Evolutionary conservation across 1,140 invertebrate species (phyloP), one percentile per base, ranked within the genome.

Genomic region (Mercenaria mercenaria): DNA sequence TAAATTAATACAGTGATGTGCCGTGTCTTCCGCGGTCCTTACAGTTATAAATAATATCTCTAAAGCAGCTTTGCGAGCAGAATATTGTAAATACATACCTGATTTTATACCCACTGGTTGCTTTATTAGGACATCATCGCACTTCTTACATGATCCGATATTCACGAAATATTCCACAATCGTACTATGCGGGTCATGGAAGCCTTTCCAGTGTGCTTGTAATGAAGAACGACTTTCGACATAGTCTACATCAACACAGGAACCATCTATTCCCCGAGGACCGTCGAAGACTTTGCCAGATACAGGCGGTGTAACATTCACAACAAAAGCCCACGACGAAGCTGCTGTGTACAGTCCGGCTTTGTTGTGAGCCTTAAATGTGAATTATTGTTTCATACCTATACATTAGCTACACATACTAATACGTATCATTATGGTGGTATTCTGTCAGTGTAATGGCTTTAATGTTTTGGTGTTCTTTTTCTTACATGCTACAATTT

Each of bases 281-380:
- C 88, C 92, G 41, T 93, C 92, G 69, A 39, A 89, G 15, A 93
- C 92, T 11, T 79, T 56, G 13, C 92, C 92, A 52, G 56, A 26
- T 29, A 74, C 23, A 13, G 92, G 92, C 26, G 87, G 59, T 1
- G 91, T 61, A 26, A 69, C 67, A 50, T 91, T 86, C 0, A 89
- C 83, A 11, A 67, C 47, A 20, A 88, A 59, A 2, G 91, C 56
- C 61, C 59, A 85, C 13, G 92, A 91, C 0, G 34, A 34, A n/a
- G 82, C 52, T 3, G 61, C 59, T 4, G 64, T 82, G 47, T 47
- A 83, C 6, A 91, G 50, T 29, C 91, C 88, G 18, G 90, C 89
- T 43, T 83, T 83, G 61, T 93, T 93, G 20, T 76, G 81, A 26
- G 91, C 92, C 92, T 93, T 8, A 72, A 18, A 50, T 47, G 43